Percentiles rank a stretch among this genome's conserved stretches.
Evolutionary conservation across 1,140 invertebrate species (phyloP).

Genomic region (Adelges cooleyi): DNA sequence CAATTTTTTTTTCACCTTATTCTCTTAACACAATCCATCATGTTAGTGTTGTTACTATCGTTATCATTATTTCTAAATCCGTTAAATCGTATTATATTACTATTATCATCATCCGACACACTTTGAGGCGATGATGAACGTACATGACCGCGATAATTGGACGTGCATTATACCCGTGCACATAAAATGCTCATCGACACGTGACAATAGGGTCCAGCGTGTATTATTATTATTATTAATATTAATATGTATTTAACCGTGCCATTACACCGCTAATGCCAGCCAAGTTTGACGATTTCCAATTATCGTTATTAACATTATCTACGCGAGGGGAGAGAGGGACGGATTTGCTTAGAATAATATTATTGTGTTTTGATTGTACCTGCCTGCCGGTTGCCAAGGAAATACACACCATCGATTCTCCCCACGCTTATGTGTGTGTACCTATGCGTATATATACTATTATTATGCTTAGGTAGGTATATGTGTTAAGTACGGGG

Average conservation of each 20-base stretch:
- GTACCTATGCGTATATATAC: not conserved
- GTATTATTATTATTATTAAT: no score
- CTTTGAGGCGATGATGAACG: no score
- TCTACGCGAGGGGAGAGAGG: not conserved
- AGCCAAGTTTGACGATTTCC: no score
- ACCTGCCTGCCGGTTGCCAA: conserved; percentile 8
- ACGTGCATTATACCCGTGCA: not conserved
- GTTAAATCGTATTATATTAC: not conserved
- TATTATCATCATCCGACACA: not conserved
- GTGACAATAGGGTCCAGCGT: not conserved
- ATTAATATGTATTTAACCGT: not conserved
- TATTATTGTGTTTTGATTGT: conserved; percentile 20
- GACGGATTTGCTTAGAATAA: not conserved
- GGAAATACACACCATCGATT: conserved; percentile 19
- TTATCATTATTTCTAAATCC: no score
- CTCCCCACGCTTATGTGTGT: not conserved
- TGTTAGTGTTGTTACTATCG: no score
- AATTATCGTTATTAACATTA: conserved; percentile 4
- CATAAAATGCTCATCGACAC: not conserved
- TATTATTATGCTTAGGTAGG: not conserved
- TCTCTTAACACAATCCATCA: no score
- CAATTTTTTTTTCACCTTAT: no score
- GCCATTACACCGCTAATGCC: not conserved
- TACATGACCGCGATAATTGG: conserved; percentile 1
- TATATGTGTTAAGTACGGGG: not conserved